A percentile compares a stretch with the other conserved stretches of the same genome.
phyloP scores from a whole-genome alignment of 2,888 invertebrate species.

The Sphaerophoria taeniata region DNA sequence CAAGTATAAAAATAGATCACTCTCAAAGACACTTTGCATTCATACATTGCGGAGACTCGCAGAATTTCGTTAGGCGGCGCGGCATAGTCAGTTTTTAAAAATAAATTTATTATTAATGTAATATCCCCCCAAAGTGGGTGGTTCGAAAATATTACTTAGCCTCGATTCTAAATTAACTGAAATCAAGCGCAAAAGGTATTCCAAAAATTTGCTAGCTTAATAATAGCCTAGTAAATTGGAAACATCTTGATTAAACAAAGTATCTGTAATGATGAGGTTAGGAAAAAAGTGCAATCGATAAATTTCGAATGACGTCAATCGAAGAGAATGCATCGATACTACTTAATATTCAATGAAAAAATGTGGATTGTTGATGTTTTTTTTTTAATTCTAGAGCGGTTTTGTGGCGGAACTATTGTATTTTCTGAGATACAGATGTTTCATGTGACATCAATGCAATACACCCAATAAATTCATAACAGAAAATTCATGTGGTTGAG shows the following conservation, averaged over 20 bases:
- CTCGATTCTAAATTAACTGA: not conserved
- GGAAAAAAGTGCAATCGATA: not conserved
- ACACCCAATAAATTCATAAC: not conserved
- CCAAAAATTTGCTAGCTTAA: not conserved
- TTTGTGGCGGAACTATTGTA: not conserved
- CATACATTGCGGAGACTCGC: slow-evolving; percentile 2
- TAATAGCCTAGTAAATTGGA: not conserved
- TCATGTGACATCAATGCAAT: not conserved
- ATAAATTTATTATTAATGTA: slow-evolving; percentile 25
- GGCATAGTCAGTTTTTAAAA: slow-evolving; percentile 22
- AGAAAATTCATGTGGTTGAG: not conserved
- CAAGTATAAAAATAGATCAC: slow-evolving; percentile 15
- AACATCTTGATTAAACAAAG: slow-evolving; percentile 11
- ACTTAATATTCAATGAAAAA: slow-evolving; percentile 11
- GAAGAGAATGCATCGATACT: not conserved
- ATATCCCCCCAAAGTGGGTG: not conserved
- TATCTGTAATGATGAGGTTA: not conserved
- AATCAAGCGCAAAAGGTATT: not conserved
- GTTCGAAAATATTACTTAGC: not conserved
- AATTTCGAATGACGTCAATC: slow-evolving; percentile 10
- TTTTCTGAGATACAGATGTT: slow-evolving; percentile 10
- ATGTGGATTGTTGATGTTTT: slow-evolving; percentile 1
- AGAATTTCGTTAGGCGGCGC: not conserved
- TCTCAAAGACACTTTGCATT: not conserved
- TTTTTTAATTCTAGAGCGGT: slow-evolving; percentile 8